Evolutionary conservation across 2,113 vertebrate species (phyloP).

Genomic region (Tichodroma muraria): DNA sequence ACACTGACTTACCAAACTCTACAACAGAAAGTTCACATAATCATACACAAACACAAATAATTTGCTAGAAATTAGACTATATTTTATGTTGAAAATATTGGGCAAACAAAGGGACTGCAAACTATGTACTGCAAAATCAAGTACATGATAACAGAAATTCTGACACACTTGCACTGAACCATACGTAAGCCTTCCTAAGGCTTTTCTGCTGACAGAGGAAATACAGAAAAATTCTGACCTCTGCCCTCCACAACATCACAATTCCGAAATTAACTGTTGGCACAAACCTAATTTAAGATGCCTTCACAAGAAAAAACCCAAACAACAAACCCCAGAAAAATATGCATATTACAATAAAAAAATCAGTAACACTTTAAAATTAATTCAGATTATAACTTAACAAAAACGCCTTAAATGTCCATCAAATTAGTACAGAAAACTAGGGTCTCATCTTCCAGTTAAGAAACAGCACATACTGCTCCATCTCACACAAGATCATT

Average conservation of each 20-base stretch:
- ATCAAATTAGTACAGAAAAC: neutral
- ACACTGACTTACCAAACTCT: neutral
- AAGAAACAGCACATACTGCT: neutral
- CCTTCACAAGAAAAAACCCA: neutral
- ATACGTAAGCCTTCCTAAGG: accelerated
- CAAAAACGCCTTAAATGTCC: neutral
- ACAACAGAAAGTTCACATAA: neutral
- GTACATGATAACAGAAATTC: neutral
- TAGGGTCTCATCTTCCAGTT: neutral
- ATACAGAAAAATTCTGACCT: neutral
- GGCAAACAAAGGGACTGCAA: neutral
- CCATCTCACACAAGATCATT: conserved; percentile 43
- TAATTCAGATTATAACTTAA: neutral
- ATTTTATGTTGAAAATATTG: neutral
- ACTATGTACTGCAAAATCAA: neutral
- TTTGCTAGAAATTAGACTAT: neutral
- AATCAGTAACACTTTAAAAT: neutral
- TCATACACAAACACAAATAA: neutral
- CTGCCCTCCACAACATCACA: neutral
- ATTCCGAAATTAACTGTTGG: neutral
- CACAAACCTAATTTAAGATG: neutral
- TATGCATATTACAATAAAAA: neutral
- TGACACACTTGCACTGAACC: neutral
- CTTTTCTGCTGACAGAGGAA: neutral
- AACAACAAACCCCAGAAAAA: neutral